Percentiles rank a stretch among this genome's conserved stretches.
These are phyloP conservation scores for Adrianichthys oophorus DNA, from an alignment of 2,797 vertebrate species.

Conservation along the genomic window DNA sequence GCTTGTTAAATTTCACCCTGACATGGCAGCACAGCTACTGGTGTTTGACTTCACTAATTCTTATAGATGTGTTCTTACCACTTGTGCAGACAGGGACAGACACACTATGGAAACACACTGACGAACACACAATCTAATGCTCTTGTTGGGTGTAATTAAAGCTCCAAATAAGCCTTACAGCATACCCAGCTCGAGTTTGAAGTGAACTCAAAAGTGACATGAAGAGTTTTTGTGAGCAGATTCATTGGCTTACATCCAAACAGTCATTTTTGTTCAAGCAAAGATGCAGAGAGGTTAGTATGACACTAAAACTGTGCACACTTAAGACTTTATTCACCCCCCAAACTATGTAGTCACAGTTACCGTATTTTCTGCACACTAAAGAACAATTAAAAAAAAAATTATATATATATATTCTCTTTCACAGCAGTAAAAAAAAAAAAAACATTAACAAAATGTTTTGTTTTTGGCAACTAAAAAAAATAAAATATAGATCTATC, in stretches of 20 bases:
- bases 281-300: conserved; percentile 17
- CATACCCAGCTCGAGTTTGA: conserved; percentile 23
- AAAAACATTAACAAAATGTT: no score
- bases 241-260: conserved; percentile 28
- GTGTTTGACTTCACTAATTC: conserved; percentile 65
- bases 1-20: conserved; percentile 75
- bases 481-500: no score
- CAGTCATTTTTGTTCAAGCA: conserved; percentile 4
- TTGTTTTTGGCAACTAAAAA: no score
- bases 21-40: conserved; percentile 62
- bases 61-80: conserved; percentile 13
- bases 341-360: no score
- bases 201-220: conserved; percentile 18
- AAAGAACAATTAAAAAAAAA: no score
- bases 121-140: conserved; percentile 39
- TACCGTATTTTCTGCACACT: no score
- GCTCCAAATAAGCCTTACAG: conserved; percentile 34
- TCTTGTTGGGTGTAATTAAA: conserved; percentile 62
- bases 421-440: no score
- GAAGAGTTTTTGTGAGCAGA: conserved; percentile 30
- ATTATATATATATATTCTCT: no score
- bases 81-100: conserved; percentile 11
- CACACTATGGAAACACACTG: conserved; percentile 15
- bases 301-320: background rate
- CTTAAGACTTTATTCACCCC: no score